Evolutionary conservation across 2,797 vertebrate genomes (phyloP), one percentile per base, ranked within the genome.

Genomic region (Sebastes taczanowskii): DNA sequence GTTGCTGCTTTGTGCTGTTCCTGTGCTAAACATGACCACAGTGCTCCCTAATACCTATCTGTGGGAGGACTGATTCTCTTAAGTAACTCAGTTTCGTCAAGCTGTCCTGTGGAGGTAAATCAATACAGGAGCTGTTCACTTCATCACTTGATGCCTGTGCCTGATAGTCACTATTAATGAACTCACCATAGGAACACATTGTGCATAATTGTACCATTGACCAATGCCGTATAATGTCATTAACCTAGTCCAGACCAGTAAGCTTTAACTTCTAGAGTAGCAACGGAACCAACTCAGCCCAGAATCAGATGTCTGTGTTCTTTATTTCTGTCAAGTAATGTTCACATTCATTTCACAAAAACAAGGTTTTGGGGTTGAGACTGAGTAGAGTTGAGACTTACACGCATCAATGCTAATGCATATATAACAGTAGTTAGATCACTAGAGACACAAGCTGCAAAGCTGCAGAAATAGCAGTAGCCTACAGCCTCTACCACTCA

Each of bases 11-110:
- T 78, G 52, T 63, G 74, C 67, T 67, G 62, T 56, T 66, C 34
- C 9, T 49, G 34, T 60, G 72, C 67, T 88, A 62, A 83, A 72
- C 73, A 83, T 80, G 82, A 87, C 84, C 81, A 60, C 74, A 53
- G 74, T 59, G 49, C 42, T 77, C 63, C 18, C 65, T 77, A 70
- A 74, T 42, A 68, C 32, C 72, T 74, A 11, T 29, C 18, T 3
- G 32, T 68, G 22, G 80, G 59, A 76, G 56, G 69, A 69, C 76
- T 58, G 61, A 73, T 78, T 74, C n/a, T 82, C 58, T 84, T 66
- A 68, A 82, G 73, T 81, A 67, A 84, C 67, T 83, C 46, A 29
- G 81, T 74, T 87, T 70, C 61, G 32, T 86, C 34, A 60, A 81
- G 71, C 56, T 71, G 73, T 68, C 52, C 32, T 20, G 46, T 60